Evolutionary conservation across 2,888 invertebrate genomes (phyloP), one percentile per base, ranked within the genome.

Genomic region (Pseudococcus longispinus): DNA sequence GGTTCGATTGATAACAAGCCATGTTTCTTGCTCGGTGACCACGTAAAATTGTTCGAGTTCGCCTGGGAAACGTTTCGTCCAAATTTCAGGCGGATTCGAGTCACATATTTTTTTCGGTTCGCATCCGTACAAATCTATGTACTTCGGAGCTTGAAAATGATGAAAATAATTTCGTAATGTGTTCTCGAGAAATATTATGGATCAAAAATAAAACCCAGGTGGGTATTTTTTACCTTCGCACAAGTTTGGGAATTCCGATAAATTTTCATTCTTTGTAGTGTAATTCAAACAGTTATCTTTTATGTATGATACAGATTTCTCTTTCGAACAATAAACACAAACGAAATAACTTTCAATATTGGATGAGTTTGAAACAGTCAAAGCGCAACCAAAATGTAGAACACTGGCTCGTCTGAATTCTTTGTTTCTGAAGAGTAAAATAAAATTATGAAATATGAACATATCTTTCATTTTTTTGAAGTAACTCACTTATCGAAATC

Each of bases 321-420:
- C 84, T 60, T 84, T 84, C 2, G 84, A 51, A 55, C 84, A 84
- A 32, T 84, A 55, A 0, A 84, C 32, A 15, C 84, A 84, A n/a
- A 60, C 60, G 9, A 80, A 80, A 42, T 80, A 42, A 20, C 8
- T 42, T 20, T 1, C 3, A 2, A 20, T 0, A 3, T 60, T n/a
- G 26, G 60, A 32, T 2, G 55, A 29, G 11, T 84, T 84, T 2
- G 60, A 26, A n/a, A 60, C 20, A 8, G 37, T 55, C 18, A 84
- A 20, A 5, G 84, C 60, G 18, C 84, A 84, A n/a, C 84, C 84
- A 37, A 84, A 84, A 37, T 84, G 60, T n/a, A 60, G 18, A 6
- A 26, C 29, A 13, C 20, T 60, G n/a, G 60, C 13, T 29, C 51
- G 32, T 32, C 55, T 84, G 37, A 84, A 84, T 51, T 60, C 9